A percentile compares a stretch with the other conserved stretches of the same genome.
These are phyloP conservation scores for Cyphomyrmex costatus DNA, from an alignment of 1,140 invertebrate genomes.

Conservation along the genomic window DNA sequence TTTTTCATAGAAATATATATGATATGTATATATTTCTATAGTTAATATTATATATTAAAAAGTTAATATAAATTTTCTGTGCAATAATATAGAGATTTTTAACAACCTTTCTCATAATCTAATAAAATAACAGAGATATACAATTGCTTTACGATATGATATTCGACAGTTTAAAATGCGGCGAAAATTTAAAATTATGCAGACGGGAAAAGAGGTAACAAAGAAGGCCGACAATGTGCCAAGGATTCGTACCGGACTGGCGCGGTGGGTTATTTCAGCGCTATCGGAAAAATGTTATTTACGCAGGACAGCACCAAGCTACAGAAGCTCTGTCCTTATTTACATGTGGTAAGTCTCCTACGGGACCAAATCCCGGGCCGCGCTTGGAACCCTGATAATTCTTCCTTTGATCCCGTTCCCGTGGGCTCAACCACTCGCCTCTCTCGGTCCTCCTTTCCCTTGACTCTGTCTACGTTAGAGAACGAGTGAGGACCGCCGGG, in stretches of 20 bases:
- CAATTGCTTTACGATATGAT: background rate
- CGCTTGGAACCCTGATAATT: constrained; percentile 86
- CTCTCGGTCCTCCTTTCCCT: constrained; percentile 63
- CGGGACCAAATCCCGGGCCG: constrained; percentile 86
- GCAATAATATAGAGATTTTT: background rate
- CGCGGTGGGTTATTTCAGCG: constrained; percentile 80
- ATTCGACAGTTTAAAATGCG: constrained; percentile 37
- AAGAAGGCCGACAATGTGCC: constrained; percentile 53
- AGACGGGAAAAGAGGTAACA: constrained; percentile 45
- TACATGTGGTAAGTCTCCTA: constrained; percentile 87
- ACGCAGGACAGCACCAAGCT: constrained; percentile 82
- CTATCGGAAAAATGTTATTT: constrained; percentile 87
- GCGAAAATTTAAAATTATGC: constrained; percentile 42
- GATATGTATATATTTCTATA: background rate
- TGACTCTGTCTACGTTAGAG: constrained; percentile 74
- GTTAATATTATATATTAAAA: too few species aligned
- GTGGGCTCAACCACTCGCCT: constrained; percentile 78
- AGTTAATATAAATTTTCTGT: background rate
- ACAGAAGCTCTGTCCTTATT: constrained; percentile 85
- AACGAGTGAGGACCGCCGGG: constrained; percentile 73
- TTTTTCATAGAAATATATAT: background rate
- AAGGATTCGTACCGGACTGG: constrained; percentile 52
- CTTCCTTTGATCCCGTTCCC: constrained; percentile 87
- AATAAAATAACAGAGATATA: background rate
- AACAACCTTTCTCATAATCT: background rate